Percentiles rank a stretch among this genome's conserved stretches.
Conservation (phyloP, 2,113 vertebrate species). For the Hyla sarda region DNA sequence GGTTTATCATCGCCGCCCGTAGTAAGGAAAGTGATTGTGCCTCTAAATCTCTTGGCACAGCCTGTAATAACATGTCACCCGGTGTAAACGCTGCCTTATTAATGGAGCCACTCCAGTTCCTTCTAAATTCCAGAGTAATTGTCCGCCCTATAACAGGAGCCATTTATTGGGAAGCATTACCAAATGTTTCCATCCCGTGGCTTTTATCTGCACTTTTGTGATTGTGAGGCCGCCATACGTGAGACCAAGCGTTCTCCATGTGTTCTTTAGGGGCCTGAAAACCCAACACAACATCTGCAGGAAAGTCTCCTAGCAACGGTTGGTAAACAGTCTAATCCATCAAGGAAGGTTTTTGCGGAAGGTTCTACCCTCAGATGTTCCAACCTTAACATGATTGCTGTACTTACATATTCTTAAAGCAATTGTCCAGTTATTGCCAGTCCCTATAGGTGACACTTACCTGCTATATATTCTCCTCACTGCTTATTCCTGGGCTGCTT, state of each 20-base stretch:
- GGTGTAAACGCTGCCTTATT: slow-evolving; percentile 42
- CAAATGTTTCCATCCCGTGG: slow-evolving; percentile 40
- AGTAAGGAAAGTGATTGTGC: slow-evolving; percentile 16
- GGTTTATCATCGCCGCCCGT: slow-evolving; percentile 31
- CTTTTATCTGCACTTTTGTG: slow-evolving; percentile 34
- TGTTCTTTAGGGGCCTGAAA: not conserved
- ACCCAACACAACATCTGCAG: not conserved
- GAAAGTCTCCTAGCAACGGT: not conserved
- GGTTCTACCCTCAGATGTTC: too few relatives aligned
- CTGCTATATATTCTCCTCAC: too few relatives aligned
- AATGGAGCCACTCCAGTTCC: slow-evolving; percentile 7
- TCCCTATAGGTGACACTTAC: too few relatives aligned
- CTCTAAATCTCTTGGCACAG: slow-evolving; percentile 24
- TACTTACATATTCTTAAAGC: too few relatives aligned
- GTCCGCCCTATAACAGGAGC: not conserved
- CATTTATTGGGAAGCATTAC: slow-evolving; percentile 37
- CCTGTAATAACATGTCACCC: slow-evolving; percentile 46
- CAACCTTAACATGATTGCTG: too few relatives aligned
- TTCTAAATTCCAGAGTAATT: slow-evolving; percentile 35
- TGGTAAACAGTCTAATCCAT: not conserved
- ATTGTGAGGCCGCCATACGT: not conserved
- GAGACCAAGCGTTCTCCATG: not conserved
- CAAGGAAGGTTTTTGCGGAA: too few relatives aligned
- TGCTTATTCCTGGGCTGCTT: too few relatives aligned
- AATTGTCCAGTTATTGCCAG: too few relatives aligned